Conservation (phyloP, 2,113 vertebrate genomes). For the Phoxinus phoxinus region DNA sequence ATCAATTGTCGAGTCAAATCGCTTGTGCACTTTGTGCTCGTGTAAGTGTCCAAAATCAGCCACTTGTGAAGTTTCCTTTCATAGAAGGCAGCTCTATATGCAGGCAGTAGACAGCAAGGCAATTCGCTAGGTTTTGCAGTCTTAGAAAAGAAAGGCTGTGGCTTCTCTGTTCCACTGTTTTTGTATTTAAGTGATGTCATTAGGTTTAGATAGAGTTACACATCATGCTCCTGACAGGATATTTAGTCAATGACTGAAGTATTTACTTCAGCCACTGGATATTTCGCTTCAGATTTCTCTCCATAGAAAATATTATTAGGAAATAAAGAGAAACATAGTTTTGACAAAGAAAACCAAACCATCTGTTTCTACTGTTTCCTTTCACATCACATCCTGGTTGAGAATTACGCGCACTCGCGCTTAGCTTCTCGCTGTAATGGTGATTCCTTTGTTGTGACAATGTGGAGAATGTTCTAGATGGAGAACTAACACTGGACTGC, state of each 20-base stretch:
- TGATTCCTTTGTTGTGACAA: constrained; percentile 24
- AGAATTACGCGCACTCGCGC: neutral
- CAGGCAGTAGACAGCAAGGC: neutral
- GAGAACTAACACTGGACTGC: neutral
- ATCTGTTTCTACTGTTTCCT: constrained; percentile 32
- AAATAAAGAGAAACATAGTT: constrained; percentile 18
- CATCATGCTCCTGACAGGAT: neutral
- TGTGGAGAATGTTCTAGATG: neutral
- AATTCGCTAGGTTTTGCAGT: neutral
- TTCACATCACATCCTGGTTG: neutral
- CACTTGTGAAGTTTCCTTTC: neutral
- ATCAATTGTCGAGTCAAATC: neutral
- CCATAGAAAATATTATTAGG: constrained; percentile 23
- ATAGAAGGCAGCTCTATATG: neutral
- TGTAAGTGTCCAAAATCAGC: neutral
- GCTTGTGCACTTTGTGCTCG: neutral
- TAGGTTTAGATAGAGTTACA: constrained; percentile 22
- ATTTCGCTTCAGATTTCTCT: constrained; percentile 16
- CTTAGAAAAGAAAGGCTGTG: constrained; percentile 3
- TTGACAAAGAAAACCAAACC: constrained; percentile 30
- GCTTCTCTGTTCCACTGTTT: constrained; percentile 4
- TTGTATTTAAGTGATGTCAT: constrained; percentile 7
- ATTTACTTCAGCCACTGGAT: constrained; percentile 39
- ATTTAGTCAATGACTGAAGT: constrained; percentile 14
- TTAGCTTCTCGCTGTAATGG: neutral